phyloP scores from a whole-genome alignment of 2,113 vertebrate species.

The Pedionomus torquatus region DNA sequence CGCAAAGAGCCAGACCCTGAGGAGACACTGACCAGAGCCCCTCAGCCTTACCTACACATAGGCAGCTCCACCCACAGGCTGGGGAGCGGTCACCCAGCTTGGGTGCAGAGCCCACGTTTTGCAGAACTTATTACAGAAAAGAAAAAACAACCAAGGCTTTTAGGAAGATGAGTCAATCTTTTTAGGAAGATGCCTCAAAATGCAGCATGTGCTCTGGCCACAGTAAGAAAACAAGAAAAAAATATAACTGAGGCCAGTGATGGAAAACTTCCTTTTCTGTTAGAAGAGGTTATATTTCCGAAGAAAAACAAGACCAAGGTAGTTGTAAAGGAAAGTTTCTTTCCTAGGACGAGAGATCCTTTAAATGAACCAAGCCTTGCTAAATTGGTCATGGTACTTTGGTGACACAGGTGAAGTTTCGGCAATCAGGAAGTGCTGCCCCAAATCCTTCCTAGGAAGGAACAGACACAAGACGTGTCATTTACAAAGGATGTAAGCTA shows the following conservation, averaged over 20 bases:
- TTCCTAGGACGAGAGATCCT: background rate
- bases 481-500: background rate
- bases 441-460: background rate
- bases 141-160: background rate
- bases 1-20: background rate
- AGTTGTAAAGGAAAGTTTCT: background rate
- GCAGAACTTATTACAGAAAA: background rate
- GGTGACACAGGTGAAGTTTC: background rate
- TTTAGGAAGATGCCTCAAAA: conserved; percentile 23
- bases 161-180: conserved; percentile 25
- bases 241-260: background rate
- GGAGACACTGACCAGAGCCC: background rate
- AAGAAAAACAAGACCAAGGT: background rate
- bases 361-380: background rate
- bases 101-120: background rate
- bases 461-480: background rate
- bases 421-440: background rate
- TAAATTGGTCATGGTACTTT: background rate
- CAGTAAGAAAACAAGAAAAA: background rate
- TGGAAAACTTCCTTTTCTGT: conserved; percentile 3
- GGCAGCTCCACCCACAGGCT: background rate
- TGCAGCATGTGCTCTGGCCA: background rate
- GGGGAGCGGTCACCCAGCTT: background rate
- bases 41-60: fast-evolving
- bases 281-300: background rate